phyloP scores from a whole-genome alignment of 2,888 invertebrate species.

The Nomada lathburiana region DNA sequence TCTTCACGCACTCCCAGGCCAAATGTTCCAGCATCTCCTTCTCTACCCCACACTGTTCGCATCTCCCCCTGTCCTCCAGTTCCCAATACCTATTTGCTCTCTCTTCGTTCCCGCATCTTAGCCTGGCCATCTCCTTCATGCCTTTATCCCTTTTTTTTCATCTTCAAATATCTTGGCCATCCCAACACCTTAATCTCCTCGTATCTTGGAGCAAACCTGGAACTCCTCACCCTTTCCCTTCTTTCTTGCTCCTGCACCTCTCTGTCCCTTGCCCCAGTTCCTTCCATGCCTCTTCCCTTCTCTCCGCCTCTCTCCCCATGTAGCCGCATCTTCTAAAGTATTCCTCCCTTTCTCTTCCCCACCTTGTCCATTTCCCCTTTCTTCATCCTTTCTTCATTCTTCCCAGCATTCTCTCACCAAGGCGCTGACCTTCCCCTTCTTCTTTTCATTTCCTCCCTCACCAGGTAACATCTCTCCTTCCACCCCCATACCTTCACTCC shows the following conservation, averaged over 20 bases:
- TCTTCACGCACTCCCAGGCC: background rate
- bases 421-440: background rate
- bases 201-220: no score
- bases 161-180: background rate
- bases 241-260: no score
- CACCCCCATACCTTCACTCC: background rate
- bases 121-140: background rate
- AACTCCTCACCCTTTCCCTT: no score
- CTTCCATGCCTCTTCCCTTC: no score
- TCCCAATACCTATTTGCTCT: background rate
- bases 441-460: background rate
- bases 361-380: no score
- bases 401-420: background rate
- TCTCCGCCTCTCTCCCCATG: no score
- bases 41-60: background rate
- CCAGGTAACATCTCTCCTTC: background rate
- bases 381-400: no score
- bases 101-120: background rate
- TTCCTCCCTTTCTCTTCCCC: no score
- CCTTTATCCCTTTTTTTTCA: background rate
- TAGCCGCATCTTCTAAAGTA: no score
- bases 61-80: background rate
- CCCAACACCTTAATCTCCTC: no score
- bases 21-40: background rate
- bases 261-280: no score